phyloP scores from a whole-genome alignment of 37 sponge, comb jelly and placozoan species.

The Cliona cf. orientalis region DNA sequence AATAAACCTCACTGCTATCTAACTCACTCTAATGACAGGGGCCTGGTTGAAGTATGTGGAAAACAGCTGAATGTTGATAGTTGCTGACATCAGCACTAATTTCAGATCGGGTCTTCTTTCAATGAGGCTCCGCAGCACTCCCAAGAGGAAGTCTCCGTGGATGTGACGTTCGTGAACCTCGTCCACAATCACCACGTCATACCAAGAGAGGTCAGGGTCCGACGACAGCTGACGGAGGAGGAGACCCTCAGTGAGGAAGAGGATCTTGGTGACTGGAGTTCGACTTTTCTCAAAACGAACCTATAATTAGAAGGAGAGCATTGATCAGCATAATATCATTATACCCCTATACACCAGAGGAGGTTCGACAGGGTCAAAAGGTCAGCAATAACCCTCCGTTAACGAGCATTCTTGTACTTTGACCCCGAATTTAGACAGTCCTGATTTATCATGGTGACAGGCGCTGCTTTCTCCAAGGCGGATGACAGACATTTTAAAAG shows the following conservation, averaged over 20 bases:
- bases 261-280: constrained; percentile 75
- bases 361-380: no score
- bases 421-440: no score
- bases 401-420: no score
- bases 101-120: constrained; percentile 78
- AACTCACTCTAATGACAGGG: constrained; percentile 78
- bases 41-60: constrained; percentile 76
- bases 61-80: constrained; percentile 91
- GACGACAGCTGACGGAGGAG: constrained; percentile 86
- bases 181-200: constrained; percentile 90
- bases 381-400: no score
- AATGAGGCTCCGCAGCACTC: constrained; percentile 70
- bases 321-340: no score
- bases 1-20: neutral
- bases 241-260: constrained; percentile 94
- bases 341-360: no score
- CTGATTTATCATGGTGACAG: no score
- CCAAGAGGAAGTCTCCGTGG: constrained; percentile 91
- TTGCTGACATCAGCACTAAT: constrained; percentile 94
- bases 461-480: no score
- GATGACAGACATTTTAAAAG: no score
- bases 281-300: constrained; percentile 81
- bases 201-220: constrained; percentile 77
- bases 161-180: constrained; percentile 97
- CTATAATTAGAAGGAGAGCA: no score